Percentiles rank a stretch among this genome's conserved stretches.
These are phyloP conservation scores for Papilio machaon DNA, from an alignment of 1,140 invertebrate species.

Conservation along the genomic window DNA sequence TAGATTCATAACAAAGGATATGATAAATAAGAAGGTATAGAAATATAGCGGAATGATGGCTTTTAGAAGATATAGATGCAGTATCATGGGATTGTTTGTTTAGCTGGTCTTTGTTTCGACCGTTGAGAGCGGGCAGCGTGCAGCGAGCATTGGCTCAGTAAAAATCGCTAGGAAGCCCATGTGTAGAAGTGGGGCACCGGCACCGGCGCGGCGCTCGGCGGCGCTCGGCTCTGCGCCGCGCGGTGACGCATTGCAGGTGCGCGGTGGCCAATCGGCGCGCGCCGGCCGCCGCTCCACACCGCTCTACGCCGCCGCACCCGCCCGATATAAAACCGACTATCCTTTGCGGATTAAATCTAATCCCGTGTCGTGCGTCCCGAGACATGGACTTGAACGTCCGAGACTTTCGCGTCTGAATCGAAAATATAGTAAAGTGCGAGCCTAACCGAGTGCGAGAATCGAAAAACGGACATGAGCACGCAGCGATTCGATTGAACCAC, in stretches of 20 bases:
- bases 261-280: conserved; percentile 86
- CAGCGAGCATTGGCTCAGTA: background rate
- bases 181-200: conserved; percentile 37
- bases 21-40: background rate
- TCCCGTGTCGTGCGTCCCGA: conserved; percentile 77
- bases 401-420: conserved; percentile 63
- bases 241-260: conserved; percentile 92
- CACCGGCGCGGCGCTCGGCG: conserved; percentile 39
- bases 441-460: conserved; percentile 58
- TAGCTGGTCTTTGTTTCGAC: conserved; percentile 14
- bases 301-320: conserved; percentile 83
- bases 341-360: conserved; percentile 79
- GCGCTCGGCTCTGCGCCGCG: conserved; percentile 59
- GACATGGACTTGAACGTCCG: conserved; percentile 77
- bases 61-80: background rate
- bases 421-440: conserved; percentile 57
- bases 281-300: conserved; percentile 85
- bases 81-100: background rate
- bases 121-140: background rate
- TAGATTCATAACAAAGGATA: too few relatives aligned
- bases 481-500: conserved; percentile 74
- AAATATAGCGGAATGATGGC: background rate
- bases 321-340: conserved; percentile 82
- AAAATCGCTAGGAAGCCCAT: conserved; percentile 35
- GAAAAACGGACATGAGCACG: conserved; percentile 74